Evolutionary conservation across 2,797 vertebrate species (phyloP), one percentile per base, ranked within the genome.

Genomic region (Yasuhikotakia modesta): DNA sequence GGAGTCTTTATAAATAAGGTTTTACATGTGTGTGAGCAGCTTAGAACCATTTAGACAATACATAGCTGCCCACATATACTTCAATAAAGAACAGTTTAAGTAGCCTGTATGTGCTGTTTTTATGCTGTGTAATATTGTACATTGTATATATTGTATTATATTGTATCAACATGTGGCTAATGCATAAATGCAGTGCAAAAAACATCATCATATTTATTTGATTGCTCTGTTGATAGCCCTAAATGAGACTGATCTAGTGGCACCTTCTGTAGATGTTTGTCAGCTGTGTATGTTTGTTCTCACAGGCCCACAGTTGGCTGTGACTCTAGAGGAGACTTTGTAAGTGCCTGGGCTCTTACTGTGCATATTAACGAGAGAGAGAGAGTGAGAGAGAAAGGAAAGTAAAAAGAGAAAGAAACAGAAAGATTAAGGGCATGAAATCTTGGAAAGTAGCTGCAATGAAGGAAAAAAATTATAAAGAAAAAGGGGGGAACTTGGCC

Each of bases 321-420:
- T 89, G 88, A 91, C 86, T 71, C 53, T 85, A 88, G 90, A 89
- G 86, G 89, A 88, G 83, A 87, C 84, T 86, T 89, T 88, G 89
- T 90, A 89, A 89, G 90, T 90, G 92, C 91, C 91, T 90, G 90
- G 87, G 83, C 86, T 91, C 91, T 90, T 91, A 92, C 91, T 91
- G 89, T 93, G 93, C 93, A 94, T 94, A 93, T 94, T 92, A 94
- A 94, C 90, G 90, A 92, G 89, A 88, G 84, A 88, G 72, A 81
- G 83, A 84, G 85, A 72, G 75, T 57, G 67, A 75, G 27, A 66
- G 63, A 35, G 14, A 58, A 48, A 76, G 65, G 68, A 22, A 43
- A 61, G 46, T 75, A 57, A 69, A 30, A 45, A 60, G 19, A 27
- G 73, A 50, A n/a, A 52, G 58, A 30, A 52, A 61, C 39, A 60